Base-by-base conservation (phyloP, 1,140 invertebrate genomes). In the Camponotus floridanus region DNA sequence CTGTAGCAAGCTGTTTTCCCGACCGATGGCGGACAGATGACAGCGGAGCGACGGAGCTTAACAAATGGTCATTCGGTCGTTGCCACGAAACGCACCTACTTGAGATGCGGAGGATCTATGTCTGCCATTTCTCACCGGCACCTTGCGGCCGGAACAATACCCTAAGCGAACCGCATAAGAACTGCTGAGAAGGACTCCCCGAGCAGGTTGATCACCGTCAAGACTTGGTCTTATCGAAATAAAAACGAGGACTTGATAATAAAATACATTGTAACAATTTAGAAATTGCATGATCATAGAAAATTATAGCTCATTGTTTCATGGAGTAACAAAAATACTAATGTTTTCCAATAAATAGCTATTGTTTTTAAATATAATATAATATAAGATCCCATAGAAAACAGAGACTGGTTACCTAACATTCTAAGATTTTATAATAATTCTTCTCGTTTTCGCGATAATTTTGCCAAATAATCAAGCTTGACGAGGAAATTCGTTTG, bases 61-160 rank as follows among this genome's bases (percentile, higher is more conserved):
- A 93, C 88, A 93, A 93, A 93, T 93, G 92, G 88, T 90, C 89
- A 91, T 91, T 87, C 68, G 89, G 79, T 78, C 89, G 85, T 80
- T 61, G 76, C 78, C 86, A 70, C 51, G 74, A 87, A 85, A 91
- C 89, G 86, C 61, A 86, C 83, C 92, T 93, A 92, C 90, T 91
- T 91, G 87, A 87, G 91, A 93, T 92, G 91, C 89, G 92, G 88
- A 93, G 87, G 92, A 94, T 93, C 91, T 93, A 94, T 93, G 93
- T 67, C 83, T 42, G 73, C 89, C 91, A 93, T 94, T 94, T 94
- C 93, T 94, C 93, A 94, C 92, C 76, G 88, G 79, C 78, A 86
- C 68, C 76, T 88, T 79, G 86, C 88, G 84, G 87, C 84, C 89
- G 91, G 31, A 93, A 92, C 92, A 94, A 93, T 93, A 91, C 88